Conservation (phyloP, 1,140 invertebrate genomes). For the Cydia amplana region DNA sequence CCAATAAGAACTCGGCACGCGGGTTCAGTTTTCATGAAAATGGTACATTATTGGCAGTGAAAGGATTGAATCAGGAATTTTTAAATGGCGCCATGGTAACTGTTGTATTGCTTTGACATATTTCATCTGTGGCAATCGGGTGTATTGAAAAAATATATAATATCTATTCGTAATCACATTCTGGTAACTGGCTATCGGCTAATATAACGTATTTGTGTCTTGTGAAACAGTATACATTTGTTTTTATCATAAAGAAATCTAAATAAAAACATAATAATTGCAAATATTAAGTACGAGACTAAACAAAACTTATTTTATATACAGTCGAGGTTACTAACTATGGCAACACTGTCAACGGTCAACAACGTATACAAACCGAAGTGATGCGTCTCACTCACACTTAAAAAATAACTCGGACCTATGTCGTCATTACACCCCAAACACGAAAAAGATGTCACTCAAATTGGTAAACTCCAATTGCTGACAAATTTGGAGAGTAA, state of each 20-base stretch:
- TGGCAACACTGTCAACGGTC: slow-evolving; percentile 76
- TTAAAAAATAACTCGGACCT: slow-evolving; percentile 60
- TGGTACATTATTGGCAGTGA: background rate
- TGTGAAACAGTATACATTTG: slow-evolving; percentile 37
- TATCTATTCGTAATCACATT: slow-evolving; percentile 61
- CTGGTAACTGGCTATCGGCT: slow-evolving; percentile 61
- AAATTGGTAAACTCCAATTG: background rate
- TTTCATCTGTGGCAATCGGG: slow-evolving; percentile 55
- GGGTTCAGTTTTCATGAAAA: background rate
- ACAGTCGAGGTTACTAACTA: slow-evolving; percentile 76
- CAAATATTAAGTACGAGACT: slow-evolving; percentile 49
- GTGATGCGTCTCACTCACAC: slow-evolving; percentile 61
- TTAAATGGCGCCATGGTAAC: background rate
- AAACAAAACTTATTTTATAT: slow-evolving; percentile 73
- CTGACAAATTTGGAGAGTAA: background rate
- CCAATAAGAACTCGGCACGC: background rate
- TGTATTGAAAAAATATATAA: slow-evolving; percentile 71
- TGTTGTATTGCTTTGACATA: slow-evolving; percentile 31
- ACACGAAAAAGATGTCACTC: background rate
- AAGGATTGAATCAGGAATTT: background rate
- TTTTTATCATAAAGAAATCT: slow-evolving; percentile 43
- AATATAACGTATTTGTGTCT: slow-evolving; percentile 51
- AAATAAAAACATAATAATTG: slow-evolving; percentile 63
- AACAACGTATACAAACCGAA: slow-evolving; percentile 73
- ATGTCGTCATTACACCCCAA: slow-evolving; percentile 42